Base-by-base conservation (phyloP, 2,888 invertebrate species). In the Synanthedon formicaeformis region DNA sequence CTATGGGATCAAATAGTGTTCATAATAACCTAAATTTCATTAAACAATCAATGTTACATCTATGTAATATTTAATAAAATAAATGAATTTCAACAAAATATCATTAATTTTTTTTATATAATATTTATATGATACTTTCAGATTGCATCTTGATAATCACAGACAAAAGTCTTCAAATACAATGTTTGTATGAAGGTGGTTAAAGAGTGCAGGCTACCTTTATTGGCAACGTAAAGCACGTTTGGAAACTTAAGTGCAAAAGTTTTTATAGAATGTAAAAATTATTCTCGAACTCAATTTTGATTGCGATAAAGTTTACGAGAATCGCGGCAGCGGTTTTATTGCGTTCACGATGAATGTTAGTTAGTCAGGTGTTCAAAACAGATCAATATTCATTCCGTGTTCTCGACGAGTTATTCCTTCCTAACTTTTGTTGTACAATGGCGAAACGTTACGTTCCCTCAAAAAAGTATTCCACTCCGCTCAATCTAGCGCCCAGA, bases 381-480 rank as follows among this genome's bases (percentile, higher is more conserved):
- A 50, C 27, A 50, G 60, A 58, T 61, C 62, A 58, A 61, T 60
- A 57, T 53, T 49, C 51, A 51, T 54, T 49, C 49, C 23, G 18
- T 18, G 18, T 49, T 14, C 49, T 49, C 16, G 18, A 14, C 16
- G 18, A 11, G 12, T 49, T 49, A 14, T 49, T 50, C 13, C 55
- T 55, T 48, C 50, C 14, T 58, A 57, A 58, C 54, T 58, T 63
- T 58, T 60, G 57, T 57, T 56, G 54, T 53, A 48, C 57, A 52
- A 53, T 54, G 51, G 51, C 59, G 54, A 56, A 55, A 55, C 56
- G 55, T 56, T 54, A 58, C 58, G 57, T 59, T 63, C 61, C 57
- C 57, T 67, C 67, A 71, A 75, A 75, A 75, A 75, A 69, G 66
- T 68, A 68, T 75, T 77, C 71, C 66, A 68, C 65, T 73, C 68